Conservation (phyloP, 2,888 invertebrate species). For the Sclerodermus sp. region DNA sequence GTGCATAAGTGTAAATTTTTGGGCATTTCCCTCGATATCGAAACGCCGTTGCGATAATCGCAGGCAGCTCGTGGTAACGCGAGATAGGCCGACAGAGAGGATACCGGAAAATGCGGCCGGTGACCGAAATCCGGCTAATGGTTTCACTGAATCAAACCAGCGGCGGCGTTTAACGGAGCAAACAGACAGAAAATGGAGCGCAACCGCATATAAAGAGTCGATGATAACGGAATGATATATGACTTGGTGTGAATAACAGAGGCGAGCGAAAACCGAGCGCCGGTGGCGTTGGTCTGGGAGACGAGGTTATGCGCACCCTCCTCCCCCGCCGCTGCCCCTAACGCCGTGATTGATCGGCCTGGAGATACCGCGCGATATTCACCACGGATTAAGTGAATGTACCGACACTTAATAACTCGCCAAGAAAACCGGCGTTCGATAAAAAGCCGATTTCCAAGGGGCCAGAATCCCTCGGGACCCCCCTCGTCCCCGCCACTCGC, state of each 20-base stretch:
- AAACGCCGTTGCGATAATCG: too few species aligned
- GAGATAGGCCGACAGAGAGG: constrained; percentile 20
- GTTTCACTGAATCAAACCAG: constrained; percentile 50
- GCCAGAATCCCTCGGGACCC: too few species aligned
- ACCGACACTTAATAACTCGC: constrained; percentile 34
- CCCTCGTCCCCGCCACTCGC: too few species aligned
- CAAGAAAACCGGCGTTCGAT: too few species aligned
- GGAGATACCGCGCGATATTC: constrained; percentile 55
- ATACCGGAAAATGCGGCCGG: constrained; percentile 38
- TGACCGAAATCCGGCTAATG: constrained; percentile 52
- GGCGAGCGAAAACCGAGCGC: constrained; percentile 33
- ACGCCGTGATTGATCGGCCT: constrained; percentile 53
- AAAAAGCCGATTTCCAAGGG: too few species aligned
- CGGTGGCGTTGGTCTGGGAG: constrained; percentile 22
- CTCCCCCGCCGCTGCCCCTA: constrained; percentile 11
- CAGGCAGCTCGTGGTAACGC: too few species aligned
- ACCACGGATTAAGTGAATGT: constrained; percentile 56
- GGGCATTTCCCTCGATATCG: too few species aligned
- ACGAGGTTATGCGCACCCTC: constrained; percentile 12
- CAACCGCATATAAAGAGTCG: constrained; percentile 59
- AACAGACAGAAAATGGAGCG: constrained; percentile 59
- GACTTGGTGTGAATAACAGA: constrained; percentile 53
- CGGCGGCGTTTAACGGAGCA: constrained; percentile 50
- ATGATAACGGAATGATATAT: constrained; percentile 59
- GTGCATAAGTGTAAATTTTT: too few species aligned